Percentiles rank a stretch among this genome's conserved stretches.
Evolutionary conservation across 1,140 invertebrate species (phyloP).

Genomic region (Drosophila prosaltans): DNA sequence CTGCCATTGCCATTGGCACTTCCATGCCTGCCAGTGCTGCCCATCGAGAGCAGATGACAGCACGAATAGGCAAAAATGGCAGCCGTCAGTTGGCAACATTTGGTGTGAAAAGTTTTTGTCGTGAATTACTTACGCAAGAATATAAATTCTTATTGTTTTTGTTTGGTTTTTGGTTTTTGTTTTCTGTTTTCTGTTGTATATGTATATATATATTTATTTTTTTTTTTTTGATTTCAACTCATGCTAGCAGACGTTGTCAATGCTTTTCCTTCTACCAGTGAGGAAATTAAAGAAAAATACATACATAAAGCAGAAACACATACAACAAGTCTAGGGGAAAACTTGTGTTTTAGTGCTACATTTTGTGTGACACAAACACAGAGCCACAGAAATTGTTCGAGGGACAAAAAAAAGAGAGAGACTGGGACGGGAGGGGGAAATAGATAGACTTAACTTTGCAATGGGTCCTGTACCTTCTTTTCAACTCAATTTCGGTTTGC

Average conservation of each 20-base stretch:
- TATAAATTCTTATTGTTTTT: constrained; percentile 7
- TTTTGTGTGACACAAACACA: constrained; percentile 41
- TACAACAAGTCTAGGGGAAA: constrained; percentile 50
- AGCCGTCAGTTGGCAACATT: constrained; percentile 63
- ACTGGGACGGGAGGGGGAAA: neutral
- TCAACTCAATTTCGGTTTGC: constrained; percentile 54
- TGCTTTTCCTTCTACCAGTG: constrained; percentile 38
- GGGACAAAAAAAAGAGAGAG: constrained; percentile 32
- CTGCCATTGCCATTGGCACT: constrained; percentile 26
- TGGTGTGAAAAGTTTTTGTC: constrained; percentile 70
- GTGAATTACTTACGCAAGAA: constrained; percentile 60
- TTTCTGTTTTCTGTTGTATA: neutral
- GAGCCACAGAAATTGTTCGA: constrained; percentile 62
- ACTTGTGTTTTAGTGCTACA: constrained; percentile 56
- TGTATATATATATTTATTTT: neutral
- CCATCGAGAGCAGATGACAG: constrained; percentile 25
- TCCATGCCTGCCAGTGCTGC: constrained; percentile 37
- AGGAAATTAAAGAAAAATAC: constrained; percentile 23
- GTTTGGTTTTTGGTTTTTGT: neutral
- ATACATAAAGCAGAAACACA: constrained; percentile 29
- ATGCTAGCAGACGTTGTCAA: constrained; percentile 33
- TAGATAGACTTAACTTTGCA: constrained; percentile 34
- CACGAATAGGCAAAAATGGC: constrained; percentile 36
- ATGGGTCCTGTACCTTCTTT: constrained; percentile 22
- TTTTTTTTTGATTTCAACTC: constrained; percentile 3